Conservation (phyloP, 2,113 vertebrate genomes). For the Amblyornis subalaris region DNA sequence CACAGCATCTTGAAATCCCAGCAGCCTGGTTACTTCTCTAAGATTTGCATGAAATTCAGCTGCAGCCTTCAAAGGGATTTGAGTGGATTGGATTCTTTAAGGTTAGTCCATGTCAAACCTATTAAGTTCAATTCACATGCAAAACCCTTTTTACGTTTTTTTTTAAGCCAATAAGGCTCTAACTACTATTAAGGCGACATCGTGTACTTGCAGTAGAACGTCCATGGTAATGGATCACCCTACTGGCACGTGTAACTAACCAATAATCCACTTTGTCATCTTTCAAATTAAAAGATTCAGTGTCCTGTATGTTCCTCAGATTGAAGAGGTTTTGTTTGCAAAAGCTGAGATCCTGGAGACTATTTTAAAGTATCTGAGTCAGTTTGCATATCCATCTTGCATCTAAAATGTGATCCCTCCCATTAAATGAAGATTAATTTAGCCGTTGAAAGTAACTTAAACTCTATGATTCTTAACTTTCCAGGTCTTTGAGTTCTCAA, state of each 20-base stretch:
- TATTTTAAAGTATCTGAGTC: background rate
- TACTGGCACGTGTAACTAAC: conserved; percentile 34
- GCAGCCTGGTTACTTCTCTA: conserved; percentile 44
- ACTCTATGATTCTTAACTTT: background rate
- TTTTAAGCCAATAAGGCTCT: conserved; percentile 70
- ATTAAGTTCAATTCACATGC: conserved; percentile 80
- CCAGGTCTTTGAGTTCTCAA: background rate
- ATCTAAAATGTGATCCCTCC: background rate
- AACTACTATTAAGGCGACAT: conserved; percentile 63
- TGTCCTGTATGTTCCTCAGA: background rate
- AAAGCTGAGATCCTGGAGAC: background rate
- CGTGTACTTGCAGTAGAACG: conserved; percentile 50
- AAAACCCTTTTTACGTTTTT: conserved; percentile 72
- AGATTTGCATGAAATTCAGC: conserved; percentile 72
- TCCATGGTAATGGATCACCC: conserved; percentile 19
- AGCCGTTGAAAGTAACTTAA: background rate
- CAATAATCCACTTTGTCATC: conserved; percentile 47
- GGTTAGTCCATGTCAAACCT: conserved; percentile 85
- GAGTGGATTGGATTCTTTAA: conserved; percentile 81
- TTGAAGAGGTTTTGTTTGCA: background rate
- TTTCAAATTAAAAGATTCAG: conserved; percentile 29
- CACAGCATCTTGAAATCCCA: conserved; percentile 28
- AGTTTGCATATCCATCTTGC: background rate
- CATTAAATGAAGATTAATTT: background rate
- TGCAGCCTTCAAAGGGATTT: conserved; percentile 76